phyloP scores from a whole-genome alignment of 2,113 vertebrate genomes.

The Hippolais icterina region DNA sequence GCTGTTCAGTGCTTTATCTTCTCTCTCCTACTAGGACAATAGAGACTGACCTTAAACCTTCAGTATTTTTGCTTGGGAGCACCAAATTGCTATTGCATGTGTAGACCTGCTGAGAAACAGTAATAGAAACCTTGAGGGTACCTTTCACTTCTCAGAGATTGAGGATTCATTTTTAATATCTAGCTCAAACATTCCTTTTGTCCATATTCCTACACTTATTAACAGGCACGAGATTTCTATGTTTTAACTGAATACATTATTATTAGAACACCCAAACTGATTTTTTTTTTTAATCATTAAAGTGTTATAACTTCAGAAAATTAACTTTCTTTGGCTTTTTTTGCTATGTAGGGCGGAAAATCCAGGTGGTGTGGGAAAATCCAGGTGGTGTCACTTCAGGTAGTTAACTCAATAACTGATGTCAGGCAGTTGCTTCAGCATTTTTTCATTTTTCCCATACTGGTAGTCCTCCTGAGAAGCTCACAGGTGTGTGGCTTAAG shows the following conservation, averaged over 20 bases:
- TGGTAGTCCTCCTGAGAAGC: not conserved
- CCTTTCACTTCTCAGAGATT: not conserved
- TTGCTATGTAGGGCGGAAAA: not conserved
- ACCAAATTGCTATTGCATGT: not conserved
- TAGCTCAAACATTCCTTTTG: not conserved
- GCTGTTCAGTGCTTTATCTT: not conserved
- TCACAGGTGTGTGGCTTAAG: not conserved
- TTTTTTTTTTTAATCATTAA: not conserved
- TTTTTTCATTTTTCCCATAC: not conserved
- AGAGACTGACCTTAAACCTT: not conserved
- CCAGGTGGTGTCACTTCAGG: not conserved
- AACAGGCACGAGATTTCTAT: not conserved
- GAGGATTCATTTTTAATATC: not conserved
- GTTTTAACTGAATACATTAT: not conserved
- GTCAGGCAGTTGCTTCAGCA: not conserved
- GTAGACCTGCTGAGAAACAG: constrained; percentile 12
- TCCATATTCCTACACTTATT: not conserved
- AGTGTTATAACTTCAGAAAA: not conserved
- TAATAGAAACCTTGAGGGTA: constrained; percentile 28
- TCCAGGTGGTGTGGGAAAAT: not conserved
- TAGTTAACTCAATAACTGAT: not conserved
- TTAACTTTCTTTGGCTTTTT: not conserved
- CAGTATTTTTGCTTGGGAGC: constrained; percentile 22
- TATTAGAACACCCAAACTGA: not conserved
- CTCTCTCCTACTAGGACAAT: not conserved